Base-by-base conservation (phyloP, 2,888 invertebrate genomes). In the Orthosia gothica region DNA sequence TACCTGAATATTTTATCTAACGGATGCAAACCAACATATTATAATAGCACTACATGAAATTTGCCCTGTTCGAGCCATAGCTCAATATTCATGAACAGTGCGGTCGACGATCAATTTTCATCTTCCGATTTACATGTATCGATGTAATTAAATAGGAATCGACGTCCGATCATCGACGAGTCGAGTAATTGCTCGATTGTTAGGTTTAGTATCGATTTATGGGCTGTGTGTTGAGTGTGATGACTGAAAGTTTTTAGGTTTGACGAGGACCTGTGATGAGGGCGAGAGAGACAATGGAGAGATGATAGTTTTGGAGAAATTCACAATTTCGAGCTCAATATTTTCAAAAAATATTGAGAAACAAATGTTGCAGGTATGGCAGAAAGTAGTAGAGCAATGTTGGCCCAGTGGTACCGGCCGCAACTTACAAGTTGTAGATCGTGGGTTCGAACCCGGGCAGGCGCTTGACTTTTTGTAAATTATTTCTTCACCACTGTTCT, bases 41-140 rank as follows among this genome's bases (percentile, higher is more conserved):
- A 77, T 72, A 65, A 76, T 72, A 83, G 71, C 70, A 81, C 80
- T 84, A 78, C 84, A 81, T 78, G 79, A 83, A 79, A 76, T 86
- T 85, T 75, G 63, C 72, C 68, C 65, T 59, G 70, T 58, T 73
- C 54, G 26, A 69, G 65, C 64, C 70, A 75, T 70, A 76, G 80
- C 75, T 87, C 80, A 88, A 87, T 88, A 88, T 88, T 88, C 86
- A 88, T 85, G 88, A 87, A 76, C 61, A 66, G 74, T 57, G 76
- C 70, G 81, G 68, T 81, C 61, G 62, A n/a, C 79, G 85, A 84
- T 86, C 82, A 83, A 87, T 88, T 87, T 86, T 83, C 86, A 79
- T 81, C 87, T 82, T 77, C 76, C 78, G 86, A 87, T 87, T 87
- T 83, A 81, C 85, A 85, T 81, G 74, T 82, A 83, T 83, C 71